phyloP scores from a whole-genome alignment of 53 echinoderm and acorn worm species.

The Arbacia lixula region DNA sequence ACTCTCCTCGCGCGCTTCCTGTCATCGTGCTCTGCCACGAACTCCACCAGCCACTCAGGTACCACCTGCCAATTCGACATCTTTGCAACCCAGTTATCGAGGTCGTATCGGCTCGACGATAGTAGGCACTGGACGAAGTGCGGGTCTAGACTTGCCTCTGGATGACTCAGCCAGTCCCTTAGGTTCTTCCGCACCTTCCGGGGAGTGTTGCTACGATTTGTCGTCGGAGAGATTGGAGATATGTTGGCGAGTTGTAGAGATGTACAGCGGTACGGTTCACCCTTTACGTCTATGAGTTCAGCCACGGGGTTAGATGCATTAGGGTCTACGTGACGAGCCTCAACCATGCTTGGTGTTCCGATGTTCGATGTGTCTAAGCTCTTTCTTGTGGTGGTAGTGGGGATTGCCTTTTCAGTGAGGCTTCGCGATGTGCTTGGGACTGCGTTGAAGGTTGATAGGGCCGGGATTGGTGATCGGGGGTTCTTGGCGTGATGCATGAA shows the following conservation, averaged over 20 bases:
- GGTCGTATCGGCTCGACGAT: slow-evolving; percentile 19
- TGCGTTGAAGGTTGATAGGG: too few species aligned
- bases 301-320: too few species aligned
- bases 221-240: slow-evolving; percentile 12
- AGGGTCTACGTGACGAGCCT: too few species aligned
- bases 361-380: too few species aligned
- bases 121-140: slow-evolving; percentile 12
- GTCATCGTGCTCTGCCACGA: slow-evolving; percentile 15
- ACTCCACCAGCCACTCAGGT: slow-evolving; percentile 40
- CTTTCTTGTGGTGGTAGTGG: too few species aligned
- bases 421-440: too few species aligned
- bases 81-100: slow-evolving; percentile 53
- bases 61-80: slow-evolving; percentile 23
- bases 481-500: slow-evolving; percentile 11
- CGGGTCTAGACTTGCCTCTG: neutral
- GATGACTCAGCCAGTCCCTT: neutral
- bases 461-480: too few species aligned
- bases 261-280: slow-evolving; percentile 11
- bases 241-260: neutral
- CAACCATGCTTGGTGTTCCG: too few species aligned
- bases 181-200: slow-evolving; percentile 8
- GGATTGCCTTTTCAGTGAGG: too few species aligned
- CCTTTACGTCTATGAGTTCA: too few species aligned
- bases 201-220: slow-evolving; percentile 8
- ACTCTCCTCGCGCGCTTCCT: slow-evolving; percentile 25